phyloP scores from a whole-genome alignment of 2,797 vertebrate genomes.

The Australoheros facetus region DNA sequence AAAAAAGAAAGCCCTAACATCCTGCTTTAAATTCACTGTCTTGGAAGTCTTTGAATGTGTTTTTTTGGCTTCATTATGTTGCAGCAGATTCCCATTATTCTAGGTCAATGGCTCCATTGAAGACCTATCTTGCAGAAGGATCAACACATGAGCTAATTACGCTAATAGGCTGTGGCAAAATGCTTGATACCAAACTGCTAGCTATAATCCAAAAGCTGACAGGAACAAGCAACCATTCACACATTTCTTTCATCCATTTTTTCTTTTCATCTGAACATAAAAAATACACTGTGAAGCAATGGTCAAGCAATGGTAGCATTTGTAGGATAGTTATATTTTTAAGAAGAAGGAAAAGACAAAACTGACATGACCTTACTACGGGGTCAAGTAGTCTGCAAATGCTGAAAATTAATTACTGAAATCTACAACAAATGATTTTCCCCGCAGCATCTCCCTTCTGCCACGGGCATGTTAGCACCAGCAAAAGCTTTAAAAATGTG shows the following conservation, averaged over 20 bases:
- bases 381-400: neutral
- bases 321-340: neutral
- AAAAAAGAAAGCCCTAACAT: neutral
- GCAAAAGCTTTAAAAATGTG: neutral
- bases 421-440: neutral
- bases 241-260: slow-evolving; percentile 1
- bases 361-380: neutral
- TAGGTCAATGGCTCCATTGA: slow-evolving; percentile 61
- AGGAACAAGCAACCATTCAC: slow-evolving; percentile 20
- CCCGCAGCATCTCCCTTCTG: neutral
- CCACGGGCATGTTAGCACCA: fast-evolving
- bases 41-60: slow-evolving; percentile 27
- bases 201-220: slow-evolving; percentile 44
- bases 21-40: slow-evolving; percentile 28
- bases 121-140: slow-evolving; percentile 52
- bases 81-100: slow-evolving; percentile 53
- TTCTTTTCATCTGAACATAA: slow-evolving; percentile 3
- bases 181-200: slow-evolving; percentile 55
- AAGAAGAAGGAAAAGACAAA: neutral
- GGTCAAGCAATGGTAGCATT: neutral
- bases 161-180: slow-evolving; percentile 62
- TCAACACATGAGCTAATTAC: slow-evolving; percentile 65
- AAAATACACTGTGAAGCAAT: neutral
- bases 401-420: neutral
- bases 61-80: slow-evolving; percentile 52